phyloP scores from a whole-genome alignment of 2,113 vertebrate species.

The Apeltes quadracus region DNA sequence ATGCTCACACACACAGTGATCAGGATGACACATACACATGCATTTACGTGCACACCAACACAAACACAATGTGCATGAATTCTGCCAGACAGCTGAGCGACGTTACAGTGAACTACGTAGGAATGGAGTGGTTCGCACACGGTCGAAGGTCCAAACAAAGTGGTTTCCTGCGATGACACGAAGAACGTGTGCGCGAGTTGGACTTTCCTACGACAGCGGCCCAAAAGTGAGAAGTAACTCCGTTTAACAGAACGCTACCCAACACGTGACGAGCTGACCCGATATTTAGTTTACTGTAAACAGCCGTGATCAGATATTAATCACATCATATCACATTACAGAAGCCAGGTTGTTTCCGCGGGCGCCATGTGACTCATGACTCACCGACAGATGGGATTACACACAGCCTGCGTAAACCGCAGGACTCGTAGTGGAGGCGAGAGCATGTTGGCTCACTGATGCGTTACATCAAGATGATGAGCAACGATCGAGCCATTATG shows the following conservation, averaged over 20 bases:
- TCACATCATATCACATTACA: not conserved
- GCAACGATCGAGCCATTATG: no score
- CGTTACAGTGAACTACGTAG: no score
- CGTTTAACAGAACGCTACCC: not conserved
- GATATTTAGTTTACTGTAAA: not conserved
- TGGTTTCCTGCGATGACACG: no score
- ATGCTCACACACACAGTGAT: constrained; percentile 1
- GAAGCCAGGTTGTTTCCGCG: not conserved
- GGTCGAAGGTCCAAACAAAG: no score
- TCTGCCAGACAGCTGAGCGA: constrained; percentile 45
- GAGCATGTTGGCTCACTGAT: not conserved
- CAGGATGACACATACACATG: constrained; percentile 21
- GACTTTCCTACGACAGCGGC: no score
- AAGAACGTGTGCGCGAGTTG: no score
- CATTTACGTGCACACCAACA: constrained; percentile 10
- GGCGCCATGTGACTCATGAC: not conserved
- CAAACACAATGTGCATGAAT: constrained; percentile 30
- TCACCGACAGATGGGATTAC: not conserved
- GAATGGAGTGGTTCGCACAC: no score
- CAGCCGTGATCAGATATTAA: not conserved
- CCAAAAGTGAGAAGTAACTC: no score
- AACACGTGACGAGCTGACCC: not conserved
- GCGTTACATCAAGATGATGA: not conserved
- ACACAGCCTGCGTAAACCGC: not conserved
- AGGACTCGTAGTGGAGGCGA: not conserved